Percentiles rank a stretch among this genome's conserved stretches.
phyloP scores from a whole-genome alignment of 64 coral and sea anemone species.

The Montipora foliosa region DNA sequence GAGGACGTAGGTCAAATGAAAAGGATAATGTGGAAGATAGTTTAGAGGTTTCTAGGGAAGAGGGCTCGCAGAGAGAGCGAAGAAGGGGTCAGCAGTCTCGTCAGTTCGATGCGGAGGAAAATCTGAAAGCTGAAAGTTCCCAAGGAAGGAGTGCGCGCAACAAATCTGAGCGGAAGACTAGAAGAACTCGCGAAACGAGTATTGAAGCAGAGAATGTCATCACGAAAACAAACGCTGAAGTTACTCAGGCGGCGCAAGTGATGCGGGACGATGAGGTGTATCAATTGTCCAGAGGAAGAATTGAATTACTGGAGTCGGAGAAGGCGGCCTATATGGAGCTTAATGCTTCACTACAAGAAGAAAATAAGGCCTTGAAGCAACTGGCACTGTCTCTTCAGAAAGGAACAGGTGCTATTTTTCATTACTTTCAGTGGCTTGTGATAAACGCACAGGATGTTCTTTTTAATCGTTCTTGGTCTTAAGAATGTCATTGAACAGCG shows the following conservation, averaged over 20 bases:
- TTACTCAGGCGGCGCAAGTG: slow-evolving; percentile 6
- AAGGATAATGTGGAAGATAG: neutral
- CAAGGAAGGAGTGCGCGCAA: neutral
- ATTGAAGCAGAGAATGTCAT: slow-evolving; percentile 14
- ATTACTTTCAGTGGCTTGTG: neutral
- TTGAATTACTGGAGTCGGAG: slow-evolving; percentile 77
- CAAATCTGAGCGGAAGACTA: slow-evolving; percentile 17
- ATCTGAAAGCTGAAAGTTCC: neutral
- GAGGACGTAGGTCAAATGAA: neutral
- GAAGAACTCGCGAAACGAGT: slow-evolving; percentile 25
- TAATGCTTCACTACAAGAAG: slow-evolving; percentile 87
- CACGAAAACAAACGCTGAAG: slow-evolving; percentile 36
- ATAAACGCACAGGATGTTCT: neutral
- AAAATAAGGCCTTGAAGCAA: slow-evolving; percentile 93
- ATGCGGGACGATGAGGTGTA: slow-evolving; percentile 49
- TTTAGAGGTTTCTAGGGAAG: neutral
- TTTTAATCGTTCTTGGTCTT: too few relatives aligned
- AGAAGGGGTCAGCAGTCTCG: neutral
- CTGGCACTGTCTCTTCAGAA: slow-evolving; percentile 80
- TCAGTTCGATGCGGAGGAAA: neutral
- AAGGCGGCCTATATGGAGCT: slow-evolving; percentile 75
- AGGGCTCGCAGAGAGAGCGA: neutral
- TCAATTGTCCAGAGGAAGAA: slow-evolving; percentile 63
- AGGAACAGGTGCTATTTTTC: slow-evolving; percentile 27
- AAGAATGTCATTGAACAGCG: too few relatives aligned